Evolutionary conservation across 1,140 invertebrate genomes (phyloP), one percentile per base, ranked within the genome.

Genomic region (Euwallacea similis): DNA sequence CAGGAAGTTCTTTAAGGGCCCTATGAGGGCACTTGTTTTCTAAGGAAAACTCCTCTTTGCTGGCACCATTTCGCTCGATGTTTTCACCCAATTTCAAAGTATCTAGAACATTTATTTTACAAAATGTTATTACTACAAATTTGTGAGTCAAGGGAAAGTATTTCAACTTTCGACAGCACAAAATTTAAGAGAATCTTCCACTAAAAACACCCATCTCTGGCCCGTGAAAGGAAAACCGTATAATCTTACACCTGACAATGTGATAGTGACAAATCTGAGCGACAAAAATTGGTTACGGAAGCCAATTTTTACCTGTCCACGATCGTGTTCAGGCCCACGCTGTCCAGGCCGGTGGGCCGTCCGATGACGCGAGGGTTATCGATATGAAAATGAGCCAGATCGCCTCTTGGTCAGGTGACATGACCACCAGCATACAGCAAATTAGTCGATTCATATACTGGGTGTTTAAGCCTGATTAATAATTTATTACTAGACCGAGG

Each of bases 241-340:
- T 62, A 15, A 11, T 41, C 13, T 62, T 42, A 62, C 42, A 62
- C 60, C 42, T 42, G 64, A 53, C 42, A 43, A 11, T n/a, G 59
- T 42, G 59, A 43, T 61, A 43, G 54, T 63, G 44, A 63, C 59
- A 47, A 63, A 70, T 61, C 47, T 15, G 33, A 54, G 21, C 59
- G 16, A 16, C 21, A 55, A 61, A 62, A 61, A 70, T 42, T 63
- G 47, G 50, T 33, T 58, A 70, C 68, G 50, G 68, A 70, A 70
- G 68, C 53, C 50, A 53, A 70, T 70, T 70, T 70, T 70, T 70
- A 70, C 68, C 68, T 70, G 68, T 70, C 68, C 68, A 70, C 68
- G 47, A 62, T 63, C 59, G 47, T 70, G 68, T 70, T 43, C 8
- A 9, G 44, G 42, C 68, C 68, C 53, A 70, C 68, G 68, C 68